These are phyloP conservation scores for Abrostola triplasia DNA, from an alignment of 2,888 invertebrate genomes.

Conservation along the genomic window DNA sequence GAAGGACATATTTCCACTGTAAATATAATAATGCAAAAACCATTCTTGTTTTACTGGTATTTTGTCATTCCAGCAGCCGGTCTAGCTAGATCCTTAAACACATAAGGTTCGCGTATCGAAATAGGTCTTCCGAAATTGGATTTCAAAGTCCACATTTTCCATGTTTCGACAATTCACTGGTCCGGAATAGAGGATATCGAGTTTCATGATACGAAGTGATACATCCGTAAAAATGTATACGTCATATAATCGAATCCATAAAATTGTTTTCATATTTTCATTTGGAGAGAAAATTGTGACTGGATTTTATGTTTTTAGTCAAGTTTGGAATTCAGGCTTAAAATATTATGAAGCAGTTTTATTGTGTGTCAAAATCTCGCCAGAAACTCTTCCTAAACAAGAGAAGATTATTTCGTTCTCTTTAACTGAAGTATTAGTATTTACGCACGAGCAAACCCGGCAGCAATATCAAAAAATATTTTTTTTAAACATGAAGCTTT, in stretches of 20 bases:
- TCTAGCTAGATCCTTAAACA: constrained; percentile 22
- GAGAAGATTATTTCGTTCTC: too few relatives aligned
- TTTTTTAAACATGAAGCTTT: too few relatives aligned
- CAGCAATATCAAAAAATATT: too few relatives aligned
- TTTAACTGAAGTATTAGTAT: too few relatives aligned
- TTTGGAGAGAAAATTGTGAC: too few relatives aligned
- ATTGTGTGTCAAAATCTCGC: too few relatives aligned
- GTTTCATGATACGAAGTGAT: constrained; percentile 30
- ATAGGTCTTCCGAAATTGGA: constrained; percentile 35
- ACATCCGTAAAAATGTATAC: constrained; percentile 10
- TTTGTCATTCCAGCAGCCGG: constrained; percentile 28
- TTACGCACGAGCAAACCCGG: too few relatives aligned
- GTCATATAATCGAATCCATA: constrained; percentile 2
- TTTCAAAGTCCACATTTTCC: constrained; percentile 32
- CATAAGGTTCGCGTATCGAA: constrained; percentile 4
- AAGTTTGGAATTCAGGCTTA: not conserved
- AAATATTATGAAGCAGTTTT: too few relatives aligned
- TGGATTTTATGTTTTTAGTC: not conserved
- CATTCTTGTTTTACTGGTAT: not conserved
- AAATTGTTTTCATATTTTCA: not conserved
- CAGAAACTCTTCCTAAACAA: too few relatives aligned
- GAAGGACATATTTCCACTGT: not conserved
- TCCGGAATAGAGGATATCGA: constrained; percentile 47
- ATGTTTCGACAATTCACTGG: constrained; percentile 61
- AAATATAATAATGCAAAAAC: not conserved